phyloP scores from a whole-genome alignment of 1,140 invertebrate genomes.

The Dryas iulia region DNA sequence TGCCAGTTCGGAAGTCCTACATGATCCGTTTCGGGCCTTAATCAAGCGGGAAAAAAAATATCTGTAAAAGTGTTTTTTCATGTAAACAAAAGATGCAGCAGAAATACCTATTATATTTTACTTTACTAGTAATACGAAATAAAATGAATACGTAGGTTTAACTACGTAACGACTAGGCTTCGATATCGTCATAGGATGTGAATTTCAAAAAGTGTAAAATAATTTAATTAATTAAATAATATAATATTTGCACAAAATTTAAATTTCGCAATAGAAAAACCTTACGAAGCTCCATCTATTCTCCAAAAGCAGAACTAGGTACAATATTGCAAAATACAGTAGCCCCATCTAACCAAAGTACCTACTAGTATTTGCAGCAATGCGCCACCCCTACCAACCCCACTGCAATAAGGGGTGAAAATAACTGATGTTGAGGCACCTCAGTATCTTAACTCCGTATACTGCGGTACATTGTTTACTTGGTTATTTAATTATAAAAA shows the following conservation, averaged over 20 bases:
- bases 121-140: too few species aligned
- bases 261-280: background rate
- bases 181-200: too few species aligned
- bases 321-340: slow-evolving; percentile 38
- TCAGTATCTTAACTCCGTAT: background rate
- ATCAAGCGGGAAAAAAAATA: too few species aligned
- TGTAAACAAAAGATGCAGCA: too few species aligned
- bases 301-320: slow-evolving; percentile 35
- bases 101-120: too few species aligned
- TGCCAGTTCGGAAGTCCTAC: too few species aligned
- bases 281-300: slow-evolving; percentile 36
- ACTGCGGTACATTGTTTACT: background rate
- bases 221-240: background rate
- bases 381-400: slow-evolving; percentile 32
- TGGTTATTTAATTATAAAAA: background rate
- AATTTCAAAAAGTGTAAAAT: too few species aligned
- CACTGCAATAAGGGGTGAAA: slow-evolving; percentile 31
- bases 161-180: too few species aligned
- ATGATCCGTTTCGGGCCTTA: too few species aligned
- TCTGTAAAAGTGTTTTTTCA: too few species aligned
- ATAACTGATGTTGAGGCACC: background rate
- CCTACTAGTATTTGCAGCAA: slow-evolving; percentile 29
- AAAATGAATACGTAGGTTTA: too few species aligned
- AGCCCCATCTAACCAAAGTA: slow-evolving; percentile 35
- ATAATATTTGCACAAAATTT: background rate